Conservation (phyloP, 2,888 invertebrate species). For the Apamea sordens region DNA sequence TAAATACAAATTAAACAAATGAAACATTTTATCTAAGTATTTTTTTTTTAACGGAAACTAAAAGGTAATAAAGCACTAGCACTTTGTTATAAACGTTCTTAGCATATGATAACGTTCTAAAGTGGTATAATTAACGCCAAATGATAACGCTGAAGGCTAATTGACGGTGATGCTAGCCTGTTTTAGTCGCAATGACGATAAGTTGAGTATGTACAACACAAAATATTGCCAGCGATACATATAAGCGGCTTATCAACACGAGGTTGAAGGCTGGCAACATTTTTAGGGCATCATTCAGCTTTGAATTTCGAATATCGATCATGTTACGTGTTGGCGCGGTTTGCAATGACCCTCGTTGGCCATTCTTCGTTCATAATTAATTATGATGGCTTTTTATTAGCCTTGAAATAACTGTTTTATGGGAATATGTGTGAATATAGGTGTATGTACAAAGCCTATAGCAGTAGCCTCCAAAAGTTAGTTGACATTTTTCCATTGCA, state of each 20-base stretch:
- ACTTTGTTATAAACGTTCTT: constrained; percentile 14
- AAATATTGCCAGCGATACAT: constrained; percentile 35
- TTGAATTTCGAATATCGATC: constrained; percentile 61
- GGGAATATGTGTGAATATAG: not conserved
- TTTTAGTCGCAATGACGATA: constrained; percentile 40
- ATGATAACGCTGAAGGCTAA: constrained; percentile 68
- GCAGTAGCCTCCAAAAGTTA: not conserved
- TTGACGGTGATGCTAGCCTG: constrained; percentile 47
- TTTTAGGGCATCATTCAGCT: constrained; percentile 58
- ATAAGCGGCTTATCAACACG: constrained; percentile 57
- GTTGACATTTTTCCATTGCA: not conserved
- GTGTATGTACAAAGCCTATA: not conserved
- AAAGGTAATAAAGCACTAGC: not conserved
- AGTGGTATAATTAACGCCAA: constrained; percentile 55
- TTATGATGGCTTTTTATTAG: not conserved
- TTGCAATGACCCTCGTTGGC: constrained; percentile 20
- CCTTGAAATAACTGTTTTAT: constrained; percentile 11
- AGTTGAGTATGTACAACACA: constrained; percentile 21
- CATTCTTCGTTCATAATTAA: constrained; percentile 41
- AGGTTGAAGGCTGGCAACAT: constrained; percentile 54
- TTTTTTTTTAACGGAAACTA: not conserved
- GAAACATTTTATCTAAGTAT: not conserved
- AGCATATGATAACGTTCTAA: constrained; percentile 36
- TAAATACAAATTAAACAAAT: constrained; percentile 5
- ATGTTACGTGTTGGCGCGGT: constrained; percentile 30